Evolutionary conservation across 2,888 invertebrate species (phyloP).

Genomic region (Ennomos erosarius): DNA sequence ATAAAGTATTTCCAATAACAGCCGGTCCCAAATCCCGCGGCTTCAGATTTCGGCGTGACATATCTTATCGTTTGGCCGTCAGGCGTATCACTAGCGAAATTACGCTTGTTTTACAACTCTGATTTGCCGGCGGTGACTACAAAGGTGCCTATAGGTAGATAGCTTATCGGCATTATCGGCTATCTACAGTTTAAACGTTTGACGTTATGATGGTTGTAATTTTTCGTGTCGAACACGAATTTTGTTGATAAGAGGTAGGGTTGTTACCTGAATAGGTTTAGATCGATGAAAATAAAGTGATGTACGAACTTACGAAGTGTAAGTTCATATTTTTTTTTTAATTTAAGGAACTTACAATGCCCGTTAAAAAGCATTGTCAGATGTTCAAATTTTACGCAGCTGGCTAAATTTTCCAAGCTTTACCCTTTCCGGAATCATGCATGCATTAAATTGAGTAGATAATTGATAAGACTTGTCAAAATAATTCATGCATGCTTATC

Average conservation of each 20-base stretch:
- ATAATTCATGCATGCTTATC: too few species aligned
- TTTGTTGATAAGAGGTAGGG: constrained; percentile 74
- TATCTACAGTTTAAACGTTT: constrained; percentile 72
- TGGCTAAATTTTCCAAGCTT: too few species aligned
- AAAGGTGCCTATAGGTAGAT: constrained; percentile 63
- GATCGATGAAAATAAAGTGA: background rate
- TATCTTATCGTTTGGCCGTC: constrained; percentile 74
- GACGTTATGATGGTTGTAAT: constrained; percentile 82
- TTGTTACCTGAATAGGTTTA: constrained; percentile 45
- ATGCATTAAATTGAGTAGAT: too few species aligned
- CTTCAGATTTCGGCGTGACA: constrained; percentile 80
- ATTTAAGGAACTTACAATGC: too few species aligned
- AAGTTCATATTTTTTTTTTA: too few species aligned
- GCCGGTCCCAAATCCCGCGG: constrained; percentile 72
- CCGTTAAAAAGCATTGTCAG: too few species aligned
- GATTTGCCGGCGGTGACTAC: constrained; percentile 80
- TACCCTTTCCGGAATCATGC: too few species aligned
- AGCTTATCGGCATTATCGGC: constrained; percentile 49
- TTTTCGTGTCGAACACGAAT: constrained; percentile 81
- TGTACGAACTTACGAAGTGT: too few species aligned
- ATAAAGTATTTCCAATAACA: constrained; percentile 70
- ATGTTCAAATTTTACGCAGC: too few species aligned
- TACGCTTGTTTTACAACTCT: constrained; percentile 84
- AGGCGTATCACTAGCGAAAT: constrained; percentile 76
- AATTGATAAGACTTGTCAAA: too few species aligned